Percentiles rank a stretch among this genome's conserved stretches.
These are phyloP conservation scores for Danio choprae DNA, from an alignment of 2,797 vertebrate genomes.

Conservation along the genomic window DNA sequence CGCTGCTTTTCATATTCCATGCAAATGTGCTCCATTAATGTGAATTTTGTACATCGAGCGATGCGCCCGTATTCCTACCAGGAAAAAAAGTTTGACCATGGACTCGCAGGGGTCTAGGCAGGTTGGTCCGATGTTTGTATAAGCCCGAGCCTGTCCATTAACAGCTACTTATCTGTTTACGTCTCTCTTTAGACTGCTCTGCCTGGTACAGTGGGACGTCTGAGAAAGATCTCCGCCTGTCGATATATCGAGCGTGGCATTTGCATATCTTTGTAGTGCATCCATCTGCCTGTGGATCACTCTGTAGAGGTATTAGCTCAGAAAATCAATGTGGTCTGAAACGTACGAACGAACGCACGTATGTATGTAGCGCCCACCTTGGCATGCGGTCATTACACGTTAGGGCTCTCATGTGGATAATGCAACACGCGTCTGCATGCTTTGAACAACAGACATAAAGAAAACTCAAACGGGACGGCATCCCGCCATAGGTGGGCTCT, in stretches of 20 bases:
- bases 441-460: constrained; percentile 18
- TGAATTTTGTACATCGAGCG: background rate
- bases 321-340: constrained; percentile 81
- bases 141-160: constrained; percentile 74
- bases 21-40: constrained; percentile 14
- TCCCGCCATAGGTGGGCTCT: constrained; percentile 47
- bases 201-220: constrained; percentile 75
- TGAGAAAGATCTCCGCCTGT: constrained; percentile 80
- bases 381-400: background rate
- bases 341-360: constrained; percentile 62
- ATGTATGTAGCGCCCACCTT: constrained; percentile 60
- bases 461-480: constrained; percentile 66
- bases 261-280: constrained; percentile 88
- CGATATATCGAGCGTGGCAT: constrained; percentile 81
- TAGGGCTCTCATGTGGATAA: constrained; percentile 9
- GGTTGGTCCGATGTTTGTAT: constrained; percentile 65
- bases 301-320: constrained; percentile 82
- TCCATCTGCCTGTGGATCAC: constrained; percentile 80
- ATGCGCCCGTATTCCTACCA: constrained; percentile 54
- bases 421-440: constrained; percentile 17
- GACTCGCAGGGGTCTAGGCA: constrained; percentile 49
- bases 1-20: constrained; percentile 12
- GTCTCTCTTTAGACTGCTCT: constrained; percentile 77
- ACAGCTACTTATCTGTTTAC: constrained; percentile 83
- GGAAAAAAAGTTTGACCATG: constrained; percentile 64